A percentile compares a stretch with the other conserved stretches of the same genome.
phyloP scores from a whole-genome alignment of 2,888 invertebrate species.

The Acronicta psi region DNA sequence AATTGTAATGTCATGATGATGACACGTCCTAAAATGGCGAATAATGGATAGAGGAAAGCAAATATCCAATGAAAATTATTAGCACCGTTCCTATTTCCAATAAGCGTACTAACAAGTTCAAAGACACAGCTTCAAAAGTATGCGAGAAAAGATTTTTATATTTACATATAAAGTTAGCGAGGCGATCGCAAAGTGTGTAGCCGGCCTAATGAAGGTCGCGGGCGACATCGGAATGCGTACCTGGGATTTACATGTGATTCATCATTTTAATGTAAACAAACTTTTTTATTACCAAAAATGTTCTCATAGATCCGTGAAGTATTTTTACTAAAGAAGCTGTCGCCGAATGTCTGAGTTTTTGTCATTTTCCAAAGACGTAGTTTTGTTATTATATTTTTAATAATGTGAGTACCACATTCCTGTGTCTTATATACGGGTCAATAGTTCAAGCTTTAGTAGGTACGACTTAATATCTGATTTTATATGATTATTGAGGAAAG shows the following conservation, averaged over 20 bases:
- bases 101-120: constrained; percentile 9
- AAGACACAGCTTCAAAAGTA: constrained; percentile 10
- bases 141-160: constrained; percentile 14
- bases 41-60: neutral
- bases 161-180: constrained; percentile 7
- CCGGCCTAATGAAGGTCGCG: constrained; percentile 70
- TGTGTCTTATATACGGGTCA: constrained; percentile 20
- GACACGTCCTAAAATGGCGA: neutral
- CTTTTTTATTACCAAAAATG: constrained; percentile 67
- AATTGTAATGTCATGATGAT: neutral
- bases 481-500: constrained; percentile 6
- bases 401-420: constrained; percentile 26
- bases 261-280: constrained; percentile 80
- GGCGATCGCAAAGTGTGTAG: constrained; percentile 54
- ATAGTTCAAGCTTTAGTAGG: constrained; percentile 5
- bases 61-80: constrained; percentile 1
- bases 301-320: constrained; percentile 75
- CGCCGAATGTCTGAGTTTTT: constrained; percentile 9
- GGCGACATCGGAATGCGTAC: constrained; percentile 67
- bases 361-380: constrained; percentile 7
- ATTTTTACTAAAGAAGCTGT: constrained; percentile 45
- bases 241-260: constrained; percentile 82
- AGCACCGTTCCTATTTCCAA: neutral
- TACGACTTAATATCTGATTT: constrained; percentile 22
- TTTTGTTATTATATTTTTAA: constrained; percentile 20